phyloP scores from a whole-genome alignment of 2,797 vertebrate species.

The Microtus agrestis region DNA sequence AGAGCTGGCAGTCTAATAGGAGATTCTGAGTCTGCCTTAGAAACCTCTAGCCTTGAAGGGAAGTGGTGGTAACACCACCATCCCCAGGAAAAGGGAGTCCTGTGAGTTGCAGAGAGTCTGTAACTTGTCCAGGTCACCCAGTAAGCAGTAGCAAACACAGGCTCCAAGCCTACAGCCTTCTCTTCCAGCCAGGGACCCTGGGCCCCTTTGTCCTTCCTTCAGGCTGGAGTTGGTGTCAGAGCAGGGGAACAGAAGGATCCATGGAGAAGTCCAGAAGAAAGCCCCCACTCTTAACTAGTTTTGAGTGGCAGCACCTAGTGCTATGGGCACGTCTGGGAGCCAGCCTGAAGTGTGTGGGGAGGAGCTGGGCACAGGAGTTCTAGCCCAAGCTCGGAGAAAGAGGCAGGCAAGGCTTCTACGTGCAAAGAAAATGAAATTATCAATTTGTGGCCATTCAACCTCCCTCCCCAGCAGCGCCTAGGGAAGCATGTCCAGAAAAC shows the following conservation, averaged over 20 bases:
- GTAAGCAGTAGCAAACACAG: not conserved
- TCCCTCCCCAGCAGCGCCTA: conserved; percentile 25
- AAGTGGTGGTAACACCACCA: not conserved
- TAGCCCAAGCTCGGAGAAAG: conserved; percentile 17
- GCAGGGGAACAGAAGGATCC: not conserved
- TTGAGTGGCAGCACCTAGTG: not conserved
- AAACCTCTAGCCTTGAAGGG: not conserved
- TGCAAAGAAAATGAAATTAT: conserved; percentile 60
- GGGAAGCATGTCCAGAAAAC: conserved; percentile 59
- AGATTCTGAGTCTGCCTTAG: not conserved
- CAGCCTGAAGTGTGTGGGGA: not conserved
- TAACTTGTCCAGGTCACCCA: conserved; percentile 24
- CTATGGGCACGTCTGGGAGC: not conserved
- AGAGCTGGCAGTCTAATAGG: not conserved
- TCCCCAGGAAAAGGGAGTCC: not conserved
- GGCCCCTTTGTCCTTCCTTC: not conserved
- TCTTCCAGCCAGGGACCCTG: not conserved
- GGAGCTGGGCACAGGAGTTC: not conserved
- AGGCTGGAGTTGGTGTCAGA: not conserved
- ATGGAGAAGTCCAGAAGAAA: not conserved
- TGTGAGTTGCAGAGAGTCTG: not conserved
- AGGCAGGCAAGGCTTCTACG: conserved; percentile 8
- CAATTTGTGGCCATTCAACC: conserved; percentile 53
- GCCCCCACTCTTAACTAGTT: not conserved
- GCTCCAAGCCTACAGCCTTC: not conserved